Conservation (phyloP, 1,140 invertebrate species). For the Heliconius hewitsoni region DNA sequence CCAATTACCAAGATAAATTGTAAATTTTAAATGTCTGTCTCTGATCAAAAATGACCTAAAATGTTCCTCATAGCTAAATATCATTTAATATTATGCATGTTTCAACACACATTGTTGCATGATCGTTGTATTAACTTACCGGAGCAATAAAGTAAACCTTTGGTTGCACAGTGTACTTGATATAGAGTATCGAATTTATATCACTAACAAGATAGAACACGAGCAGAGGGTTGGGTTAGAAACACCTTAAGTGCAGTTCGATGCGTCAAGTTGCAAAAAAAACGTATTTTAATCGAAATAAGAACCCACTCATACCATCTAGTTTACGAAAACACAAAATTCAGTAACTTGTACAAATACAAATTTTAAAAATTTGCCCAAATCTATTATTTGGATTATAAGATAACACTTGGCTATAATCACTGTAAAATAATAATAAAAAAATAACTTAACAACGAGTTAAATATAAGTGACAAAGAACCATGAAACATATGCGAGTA, state of each 20-base stretch:
- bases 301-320: no score
- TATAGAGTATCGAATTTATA: constrained; percentile 34
- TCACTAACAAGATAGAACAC: constrained; percentile 39
- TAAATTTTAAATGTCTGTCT: background rate
- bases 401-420: background rate
- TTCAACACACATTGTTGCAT: background rate
- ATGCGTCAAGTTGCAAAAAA: constrained; percentile 28
- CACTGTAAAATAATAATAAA: no score
- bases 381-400: background rate
- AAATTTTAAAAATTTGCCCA: background rate
- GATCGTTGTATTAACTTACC: background rate
- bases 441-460: background rate
- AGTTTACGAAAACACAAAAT: no score
- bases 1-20: background rate
- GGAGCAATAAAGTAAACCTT: constrained; percentile 4
- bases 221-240: constrained; percentile 30
- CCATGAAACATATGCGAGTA: constrained; percentile 16
- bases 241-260: constrained; percentile 37
- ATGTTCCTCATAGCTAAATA: background rate
- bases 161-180: constrained; percentile 8
- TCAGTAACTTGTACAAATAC: no score
- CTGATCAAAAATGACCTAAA: background rate
- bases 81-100: background rate
- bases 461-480: constrained; percentile 25
- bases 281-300: background rate